Evolutionary conservation across 2,113 vertebrate species (phyloP).

Genomic region (Heterotilapia buettikoferi): DNA sequence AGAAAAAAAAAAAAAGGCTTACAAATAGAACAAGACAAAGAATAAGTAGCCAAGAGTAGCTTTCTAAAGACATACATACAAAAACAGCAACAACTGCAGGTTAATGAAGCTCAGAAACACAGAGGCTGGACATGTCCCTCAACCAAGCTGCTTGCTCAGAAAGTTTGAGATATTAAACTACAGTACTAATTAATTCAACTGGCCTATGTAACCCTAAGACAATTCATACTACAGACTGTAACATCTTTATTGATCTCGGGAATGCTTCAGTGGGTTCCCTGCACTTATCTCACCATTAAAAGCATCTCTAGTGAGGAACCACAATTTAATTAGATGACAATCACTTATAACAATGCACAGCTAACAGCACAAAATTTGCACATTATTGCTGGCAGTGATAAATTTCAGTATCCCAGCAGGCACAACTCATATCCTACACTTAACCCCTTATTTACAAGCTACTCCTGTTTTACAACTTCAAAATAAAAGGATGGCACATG

Average conservation of each 20-base stretch:
- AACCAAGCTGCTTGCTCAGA: slow-evolving; percentile 29
- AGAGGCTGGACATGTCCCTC: not conserved
- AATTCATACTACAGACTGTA: slow-evolving; percentile 87
- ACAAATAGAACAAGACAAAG: not conserved
- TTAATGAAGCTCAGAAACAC: slow-evolving; percentile 11
- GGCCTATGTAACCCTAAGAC: slow-evolving; percentile 81
- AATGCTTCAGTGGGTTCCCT: slow-evolving; percentile 78
- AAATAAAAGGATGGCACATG: not conserved
- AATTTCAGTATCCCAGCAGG: slow-evolving; percentile 77
- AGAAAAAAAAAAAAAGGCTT: not conserved
- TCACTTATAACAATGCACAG: slow-evolving; percentile 88
- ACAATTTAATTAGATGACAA: slow-evolving; percentile 98
- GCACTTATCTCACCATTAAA: slow-evolving; percentile 92
- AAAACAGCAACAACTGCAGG: not conserved
- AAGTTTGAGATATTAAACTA: slow-evolving; percentile 78
- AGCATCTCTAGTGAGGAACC: slow-evolving; percentile 86
- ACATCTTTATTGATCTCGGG: slow-evolving; percentile 91
- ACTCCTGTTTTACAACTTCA: not conserved
- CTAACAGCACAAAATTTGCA: slow-evolving; percentile 79
- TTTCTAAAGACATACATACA: not conserved
- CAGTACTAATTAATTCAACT: slow-evolving; percentile 89
- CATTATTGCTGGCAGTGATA: slow-evolving; percentile 85
- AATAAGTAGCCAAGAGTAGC: not conserved
- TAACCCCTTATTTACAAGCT: slow-evolving; percentile 36
- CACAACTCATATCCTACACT: slow-evolving; percentile 57